Evolutionary conservation across 2,888 invertebrate species (phyloP).

Genomic region (Leucozona laternaria): DNA sequence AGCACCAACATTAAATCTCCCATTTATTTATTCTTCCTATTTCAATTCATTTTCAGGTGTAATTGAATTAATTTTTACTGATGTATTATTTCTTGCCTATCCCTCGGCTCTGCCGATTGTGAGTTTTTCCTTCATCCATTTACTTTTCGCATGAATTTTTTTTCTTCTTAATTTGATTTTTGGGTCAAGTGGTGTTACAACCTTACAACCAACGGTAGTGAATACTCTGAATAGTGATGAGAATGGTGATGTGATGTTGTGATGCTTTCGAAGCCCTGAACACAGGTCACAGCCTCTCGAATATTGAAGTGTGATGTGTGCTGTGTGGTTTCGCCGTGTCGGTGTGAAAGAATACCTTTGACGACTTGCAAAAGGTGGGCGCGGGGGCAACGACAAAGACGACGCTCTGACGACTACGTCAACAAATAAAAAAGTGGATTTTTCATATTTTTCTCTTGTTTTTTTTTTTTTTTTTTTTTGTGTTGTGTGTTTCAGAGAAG

Average conservation of each 20-base stretch:
- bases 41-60: constrained; percentile 55
- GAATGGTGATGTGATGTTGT: constrained; percentile 47
- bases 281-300: constrained; percentile 68
- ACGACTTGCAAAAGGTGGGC: not conserved
- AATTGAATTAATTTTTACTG: constrained; percentile 65
- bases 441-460: constrained; percentile 48
- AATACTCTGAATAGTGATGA: constrained; percentile 28
- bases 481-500: constrained; percentile 28
- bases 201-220: constrained; percentile 39
- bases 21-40: constrained; percentile 14
- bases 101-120: constrained; percentile 6
- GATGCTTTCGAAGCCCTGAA: constrained; percentile 39
- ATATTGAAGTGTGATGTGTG: constrained; percentile 61
- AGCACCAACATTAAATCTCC: not conserved
- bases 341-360: constrained; percentile 43
- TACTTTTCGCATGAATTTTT: constrained; percentile 32
- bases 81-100: constrained; percentile 25
- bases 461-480: not conserved
- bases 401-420: constrained; percentile 33
- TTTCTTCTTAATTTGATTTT: constrained; percentile 52
- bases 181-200: constrained; percentile 64
- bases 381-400: constrained; percentile 1
- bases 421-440: constrained; percentile 43
- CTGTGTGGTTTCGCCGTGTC: constrained; percentile 25
- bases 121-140: constrained; percentile 31